These are phyloP conservation scores for Orcinus orca DNA, from an alignment of 2,113 vertebrate genomes.

Conservation along the genomic window DNA sequence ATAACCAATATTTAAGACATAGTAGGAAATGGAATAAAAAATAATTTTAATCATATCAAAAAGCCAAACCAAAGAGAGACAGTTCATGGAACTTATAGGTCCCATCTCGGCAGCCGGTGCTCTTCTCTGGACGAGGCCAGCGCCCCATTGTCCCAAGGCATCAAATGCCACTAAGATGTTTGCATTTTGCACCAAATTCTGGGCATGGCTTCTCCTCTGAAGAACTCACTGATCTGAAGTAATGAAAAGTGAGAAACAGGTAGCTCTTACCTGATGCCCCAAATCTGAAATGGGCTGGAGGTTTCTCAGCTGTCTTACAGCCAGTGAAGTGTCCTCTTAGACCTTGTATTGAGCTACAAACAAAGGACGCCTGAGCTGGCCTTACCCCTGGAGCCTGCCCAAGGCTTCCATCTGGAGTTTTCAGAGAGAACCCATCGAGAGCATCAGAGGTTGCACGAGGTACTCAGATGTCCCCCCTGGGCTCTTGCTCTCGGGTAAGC, in stretches of 20 bases:
- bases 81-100: not conserved
- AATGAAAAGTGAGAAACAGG: not conserved
- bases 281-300: not conserved
- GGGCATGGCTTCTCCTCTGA: not conserved
- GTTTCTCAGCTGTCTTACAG: not conserved
- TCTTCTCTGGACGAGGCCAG: not conserved
- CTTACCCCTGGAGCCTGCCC: not conserved
- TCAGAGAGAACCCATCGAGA: not conserved
- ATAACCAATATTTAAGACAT: not conserved
- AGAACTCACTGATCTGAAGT: not conserved
- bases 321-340: not conserved
- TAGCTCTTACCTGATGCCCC: not conserved
- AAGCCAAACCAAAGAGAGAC: slow-evolving; percentile 4
- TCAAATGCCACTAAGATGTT: not conserved
- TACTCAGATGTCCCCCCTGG: not conserved
- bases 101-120: not conserved
- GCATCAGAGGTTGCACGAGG: not conserved
- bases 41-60: slow-evolving; percentile 69
- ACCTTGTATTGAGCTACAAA: not conserved
- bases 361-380: not conserved
- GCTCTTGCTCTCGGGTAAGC: not conserved
- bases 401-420: not conserved
- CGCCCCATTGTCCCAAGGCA: rapidly evolving
- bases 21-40: slow-evolving; percentile 64
- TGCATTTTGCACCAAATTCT: not conserved